Conservation (phyloP, 1,140 invertebrate genomes). For the Drosophila teissieri region DNA sequence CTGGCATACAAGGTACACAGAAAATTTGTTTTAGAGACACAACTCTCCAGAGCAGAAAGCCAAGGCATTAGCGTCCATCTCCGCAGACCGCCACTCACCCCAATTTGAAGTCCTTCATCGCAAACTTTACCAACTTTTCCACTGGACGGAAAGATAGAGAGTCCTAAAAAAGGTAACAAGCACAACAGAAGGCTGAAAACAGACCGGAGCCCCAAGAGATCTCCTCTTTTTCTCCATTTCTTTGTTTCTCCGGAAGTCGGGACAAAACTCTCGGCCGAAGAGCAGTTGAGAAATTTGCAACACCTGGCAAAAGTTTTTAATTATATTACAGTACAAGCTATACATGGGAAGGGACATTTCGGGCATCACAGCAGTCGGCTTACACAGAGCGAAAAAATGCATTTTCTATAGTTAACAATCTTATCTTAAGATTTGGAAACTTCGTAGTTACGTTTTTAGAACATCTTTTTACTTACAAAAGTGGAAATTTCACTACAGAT, state of each 20-base stretch:
- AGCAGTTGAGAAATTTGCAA: constrained; percentile 74
- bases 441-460: too few relatives aligned
- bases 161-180: constrained; percentile 53
- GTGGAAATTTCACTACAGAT: too few relatives aligned
- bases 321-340: constrained; percentile 72
- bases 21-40: constrained; percentile 72
- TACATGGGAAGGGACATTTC: constrained; percentile 63
- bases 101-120: constrained; percentile 62
- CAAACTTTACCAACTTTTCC: constrained; percentile 66
- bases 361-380: constrained; percentile 51
- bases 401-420: too few relatives aligned
- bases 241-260: constrained; percentile 58
- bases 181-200: constrained; percentile 56
- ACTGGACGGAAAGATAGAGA: constrained; percentile 24
- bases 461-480: too few relatives aligned
- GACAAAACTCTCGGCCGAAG: constrained; percentile 50
- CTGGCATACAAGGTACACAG: constrained; percentile 57
- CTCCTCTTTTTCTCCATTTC: constrained; percentile 46
- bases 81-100: constrained; percentile 37
- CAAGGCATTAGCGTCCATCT: constrained; percentile 62
- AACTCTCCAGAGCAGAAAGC: constrained; percentile 57
- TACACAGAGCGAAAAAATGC: constrained; percentile 3
- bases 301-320: constrained; percentile 82
- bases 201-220: constrained; percentile 40
- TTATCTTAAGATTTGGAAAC: too few relatives aligned